Percentiles rank a stretch among this genome's conserved stretches.
These are phyloP conservation scores for Lordiphosa andalusiaca DNA, from an alignment of 2,888 invertebrate species.

Conservation along the genomic window DNA sequence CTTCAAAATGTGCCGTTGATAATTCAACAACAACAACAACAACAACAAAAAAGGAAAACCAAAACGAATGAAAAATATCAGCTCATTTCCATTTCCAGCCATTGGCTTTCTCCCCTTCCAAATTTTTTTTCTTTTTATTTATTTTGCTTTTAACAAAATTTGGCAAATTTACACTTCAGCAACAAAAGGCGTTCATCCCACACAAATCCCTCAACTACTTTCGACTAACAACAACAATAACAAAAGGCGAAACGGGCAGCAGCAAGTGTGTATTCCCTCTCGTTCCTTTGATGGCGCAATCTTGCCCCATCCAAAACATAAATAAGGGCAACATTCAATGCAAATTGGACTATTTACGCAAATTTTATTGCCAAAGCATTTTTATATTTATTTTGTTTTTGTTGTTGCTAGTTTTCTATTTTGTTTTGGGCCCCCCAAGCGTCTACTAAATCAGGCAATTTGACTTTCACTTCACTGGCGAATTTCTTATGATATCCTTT, in stretches of 20 bases:
- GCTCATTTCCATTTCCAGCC: conserved; percentile 31
- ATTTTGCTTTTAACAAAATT: conserved; percentile 64
- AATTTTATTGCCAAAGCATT: conserved; percentile 77
- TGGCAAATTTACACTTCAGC: conserved; percentile 75
- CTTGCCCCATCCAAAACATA: conserved; percentile 36
- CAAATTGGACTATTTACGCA: conserved; percentile 79
- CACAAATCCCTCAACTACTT: conserved; percentile 12
- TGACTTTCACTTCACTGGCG: conserved; percentile 39
- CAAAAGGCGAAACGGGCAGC: conserved; percentile 6
- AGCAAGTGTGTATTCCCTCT: conserved; percentile 10
- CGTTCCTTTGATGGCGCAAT: conserved; percentile 6
- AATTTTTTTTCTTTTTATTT: conserved; percentile 24
- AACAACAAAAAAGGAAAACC: conserved; percentile 3
- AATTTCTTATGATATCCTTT: conserved; percentile 13
- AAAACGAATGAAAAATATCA: conserved; percentile 27
- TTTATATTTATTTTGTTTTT: conserved; percentile 68
- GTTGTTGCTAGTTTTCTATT: conserved; percentile 34
- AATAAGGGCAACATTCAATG: conserved; percentile 71
- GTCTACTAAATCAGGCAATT: conserved; percentile 73
- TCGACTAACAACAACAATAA: conserved; percentile 8
- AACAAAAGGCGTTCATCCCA: conserved; percentile 18
- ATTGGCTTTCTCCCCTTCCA: conserved; percentile 17
- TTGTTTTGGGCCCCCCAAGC: conserved; percentile 52
- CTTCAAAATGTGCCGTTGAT: conserved; percentile 46
- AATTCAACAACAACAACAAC: conserved; percentile 31